Conservation (phyloP, 2,888 invertebrate genomes). For the Petrophora chlorosata region DNA sequence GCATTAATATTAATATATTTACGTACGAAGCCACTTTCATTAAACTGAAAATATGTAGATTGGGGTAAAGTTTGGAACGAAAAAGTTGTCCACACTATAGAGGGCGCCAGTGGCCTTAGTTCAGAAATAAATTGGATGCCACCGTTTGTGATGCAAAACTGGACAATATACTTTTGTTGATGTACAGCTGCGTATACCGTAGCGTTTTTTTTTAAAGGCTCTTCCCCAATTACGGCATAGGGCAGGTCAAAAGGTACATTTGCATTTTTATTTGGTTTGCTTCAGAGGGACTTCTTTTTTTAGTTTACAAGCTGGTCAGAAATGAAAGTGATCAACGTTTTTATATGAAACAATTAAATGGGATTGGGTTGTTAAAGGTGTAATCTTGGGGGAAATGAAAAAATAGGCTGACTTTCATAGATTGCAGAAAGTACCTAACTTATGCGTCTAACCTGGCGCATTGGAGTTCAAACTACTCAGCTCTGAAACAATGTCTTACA, state of each 20-base stretch:
- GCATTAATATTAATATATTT: conserved; percentile 72
- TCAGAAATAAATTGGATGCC: conserved; percentile 57
- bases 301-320: conserved; percentile 34
- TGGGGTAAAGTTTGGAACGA: conserved; percentile 46
- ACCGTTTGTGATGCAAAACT: conserved; percentile 76
- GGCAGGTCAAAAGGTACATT: conserved; percentile 65
- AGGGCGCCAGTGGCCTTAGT: conserved; percentile 50
- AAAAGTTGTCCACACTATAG: conserved; percentile 49
- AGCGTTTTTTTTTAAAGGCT: conserved; percentile 42
- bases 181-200: no score
- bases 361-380: conserved; percentile 22
- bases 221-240: conserved; percentile 63
- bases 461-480: no score
- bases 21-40: conserved; percentile 48
- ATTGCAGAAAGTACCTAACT: not conserved
- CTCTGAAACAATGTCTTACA: no score
- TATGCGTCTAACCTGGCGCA: no score
- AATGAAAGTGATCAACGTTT: conserved; percentile 39
- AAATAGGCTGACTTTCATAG: not conserved
- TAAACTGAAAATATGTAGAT: conserved; percentile 67
- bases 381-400: conserved; percentile 11
- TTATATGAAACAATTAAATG: conserved; percentile 31
- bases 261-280: conserved; percentile 70
- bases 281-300: conserved; percentile 47
- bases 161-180: conserved; percentile 30